A percentile compares a stretch with the other conserved stretches of the same genome.
Conservation (phyloP, 2,888 invertebrate species). For the Pilophorus perplexus region DNA sequence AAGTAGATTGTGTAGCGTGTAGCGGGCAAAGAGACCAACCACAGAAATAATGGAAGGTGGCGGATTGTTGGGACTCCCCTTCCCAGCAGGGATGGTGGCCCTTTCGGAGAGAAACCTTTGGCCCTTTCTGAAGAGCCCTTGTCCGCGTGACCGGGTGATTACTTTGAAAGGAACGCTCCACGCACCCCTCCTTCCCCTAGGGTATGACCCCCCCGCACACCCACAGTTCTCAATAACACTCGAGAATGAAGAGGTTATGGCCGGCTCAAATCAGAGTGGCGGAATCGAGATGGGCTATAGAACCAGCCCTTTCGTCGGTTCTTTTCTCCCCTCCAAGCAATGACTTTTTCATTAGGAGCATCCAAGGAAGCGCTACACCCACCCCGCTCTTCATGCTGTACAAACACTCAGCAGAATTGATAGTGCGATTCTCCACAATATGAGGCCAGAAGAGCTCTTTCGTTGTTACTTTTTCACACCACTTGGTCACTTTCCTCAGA, state of each 20-base stretch:
- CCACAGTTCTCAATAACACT: constrained; percentile 32
- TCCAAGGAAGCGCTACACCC: not conserved
- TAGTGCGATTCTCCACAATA: too few relatives aligned
- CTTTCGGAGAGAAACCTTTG: not conserved
- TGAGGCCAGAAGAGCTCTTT: too few relatives aligned
- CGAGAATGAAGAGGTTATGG: constrained; percentile 33
- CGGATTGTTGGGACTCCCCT: not conserved
- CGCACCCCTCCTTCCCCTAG: too few relatives aligned
- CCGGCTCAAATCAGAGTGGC: constrained; percentile 13
- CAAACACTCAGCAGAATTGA: too few relatives aligned
- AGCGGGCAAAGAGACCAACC: not conserved
- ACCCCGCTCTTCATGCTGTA: too few relatives aligned
- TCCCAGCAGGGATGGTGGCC: not conserved
- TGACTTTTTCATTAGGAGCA: not conserved
- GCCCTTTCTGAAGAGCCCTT: constrained; percentile 12
- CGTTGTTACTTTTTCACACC: too few relatives aligned
- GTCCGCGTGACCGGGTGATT: constrained; percentile 37
- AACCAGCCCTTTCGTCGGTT: not conserved
- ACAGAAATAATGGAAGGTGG: constrained; percentile 16
- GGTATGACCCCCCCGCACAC: not conserved
- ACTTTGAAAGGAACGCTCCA: constrained; percentile 25
- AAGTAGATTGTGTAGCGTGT: constrained; percentile 23
- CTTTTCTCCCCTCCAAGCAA: too few relatives aligned
- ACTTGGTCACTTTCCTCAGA: too few relatives aligned
- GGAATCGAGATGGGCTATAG: constrained; percentile 12